Evolutionary conservation across 2,888 invertebrate species (phyloP), one percentile per base, ranked within the genome.

Genomic region (Yponomeuta evonymella): DNA sequence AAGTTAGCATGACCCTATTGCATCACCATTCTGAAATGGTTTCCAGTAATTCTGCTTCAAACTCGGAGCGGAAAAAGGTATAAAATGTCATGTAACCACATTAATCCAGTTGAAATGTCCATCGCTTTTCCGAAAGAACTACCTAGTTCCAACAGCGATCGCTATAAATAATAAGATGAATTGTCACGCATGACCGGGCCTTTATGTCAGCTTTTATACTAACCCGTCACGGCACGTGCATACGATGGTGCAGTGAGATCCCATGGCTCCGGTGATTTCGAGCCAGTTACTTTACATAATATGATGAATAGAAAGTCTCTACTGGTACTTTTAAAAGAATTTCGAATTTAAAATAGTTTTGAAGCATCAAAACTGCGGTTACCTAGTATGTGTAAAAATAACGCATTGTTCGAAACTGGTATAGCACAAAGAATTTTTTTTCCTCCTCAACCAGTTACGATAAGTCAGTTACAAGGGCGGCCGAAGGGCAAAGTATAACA

Each of bases 171-270:
- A 72, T 77, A 74, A 78, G 79, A 74, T 76, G 79, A 74, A 76
- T 75, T 73, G 81, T 80, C 79, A 83, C 78, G 83, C 83, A 81
- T 79, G 80, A 79, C 72, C 77, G 82, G 74, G 75, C 78, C 81
- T 79, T 82, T 83, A 78, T 79, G 73, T 73, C 73, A 75, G 78
- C 77, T 75, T 81, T 83, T 73, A 71, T 74, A 48, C 48, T 36
- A 36, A 15, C 1, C 15, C 3, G 51, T 1, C 15, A 12, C 51
- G 15, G 51, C 51, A 51, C 51, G 4, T 51, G 10, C 51, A 51
- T 12, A 51, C 12, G 51, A 15, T 15, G 51, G 3, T 58, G 8
- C 43, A 3, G 8, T 58, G 51, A 58, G 15, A 58, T 58, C 51
- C 51, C 12, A 58, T 58, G 51, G 8, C 1, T 12, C 10, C 51